phyloP scores from a whole-genome alignment of 2,113 vertebrate genomes.

The Rhinolophus sinicus region DNA sequence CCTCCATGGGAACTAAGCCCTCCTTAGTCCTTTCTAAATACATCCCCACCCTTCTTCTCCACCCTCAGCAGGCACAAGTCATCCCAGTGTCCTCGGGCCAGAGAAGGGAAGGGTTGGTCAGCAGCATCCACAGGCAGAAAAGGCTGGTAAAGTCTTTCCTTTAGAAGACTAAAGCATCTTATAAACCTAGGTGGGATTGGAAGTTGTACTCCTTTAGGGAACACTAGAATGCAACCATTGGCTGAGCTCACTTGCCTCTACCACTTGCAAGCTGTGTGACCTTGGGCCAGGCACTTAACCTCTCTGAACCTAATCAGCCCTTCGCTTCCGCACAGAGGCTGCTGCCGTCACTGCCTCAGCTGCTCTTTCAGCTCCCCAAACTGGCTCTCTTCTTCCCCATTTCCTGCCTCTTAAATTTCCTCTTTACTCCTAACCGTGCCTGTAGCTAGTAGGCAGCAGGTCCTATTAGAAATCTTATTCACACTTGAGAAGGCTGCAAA shows the following conservation, averaged over 20 bases:
- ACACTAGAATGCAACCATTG: not conserved
- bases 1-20: not conserved
- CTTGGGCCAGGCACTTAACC: not conserved
- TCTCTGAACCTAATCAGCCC: not conserved
- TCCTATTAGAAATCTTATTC: conserved; percentile 83
- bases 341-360: not conserved
- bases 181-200: not conserved
- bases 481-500: conserved; percentile 81
- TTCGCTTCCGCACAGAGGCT: not conserved
- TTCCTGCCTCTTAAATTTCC: not conserved
- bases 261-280: not conserved
- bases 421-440: conserved; percentile 29
- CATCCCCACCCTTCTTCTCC: too few species aligned
- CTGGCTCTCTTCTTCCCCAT: not conserved
- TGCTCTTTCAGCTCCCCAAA: not conserved
- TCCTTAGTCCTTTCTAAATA: not conserved
- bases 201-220: not conserved
- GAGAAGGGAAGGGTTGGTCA: not conserved
- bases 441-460: conserved; percentile 66
- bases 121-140: not conserved
- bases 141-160: not conserved
- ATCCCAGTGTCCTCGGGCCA: not conserved
- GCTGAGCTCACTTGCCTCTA: not conserved
- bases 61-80: not conserved
- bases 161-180: not conserved